These are phyloP conservation scores for Meandrusa payeni DNA, from an alignment of 2,888 invertebrate species.

Conservation along the genomic window DNA sequence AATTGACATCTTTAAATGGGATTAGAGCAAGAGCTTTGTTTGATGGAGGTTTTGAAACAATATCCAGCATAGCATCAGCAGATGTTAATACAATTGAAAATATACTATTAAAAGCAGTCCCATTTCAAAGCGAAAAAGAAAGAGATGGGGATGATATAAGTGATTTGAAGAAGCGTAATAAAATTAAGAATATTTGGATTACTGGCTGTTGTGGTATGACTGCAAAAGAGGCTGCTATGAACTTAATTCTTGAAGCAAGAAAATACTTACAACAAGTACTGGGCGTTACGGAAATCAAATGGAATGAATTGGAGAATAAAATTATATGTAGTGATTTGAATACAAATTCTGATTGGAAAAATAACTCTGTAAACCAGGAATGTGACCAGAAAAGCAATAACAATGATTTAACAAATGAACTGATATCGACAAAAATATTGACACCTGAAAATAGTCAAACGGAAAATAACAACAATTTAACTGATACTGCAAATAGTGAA, in stretches of 20 bases:
- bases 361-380: neutral
- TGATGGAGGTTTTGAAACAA: slow-evolving; percentile 88
- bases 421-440: neutral
- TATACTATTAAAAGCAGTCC: slow-evolving; percentile 87
- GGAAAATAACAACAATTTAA: neutral
- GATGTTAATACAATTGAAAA: slow-evolving; percentile 86
- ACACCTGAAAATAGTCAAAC: neutral
- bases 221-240: slow-evolving; percentile 88
- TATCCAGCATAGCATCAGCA: slow-evolving; percentile 89
- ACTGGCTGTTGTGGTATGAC: slow-evolving; percentile 91
- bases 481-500: too few species aligned
- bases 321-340: slow-evolving; percentile 14
- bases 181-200: slow-evolving; percentile 87
- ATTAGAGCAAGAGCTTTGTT: slow-evolving; percentile 91
- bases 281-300: slow-evolving; percentile 85
- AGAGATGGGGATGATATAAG: slow-evolving; percentile 84
- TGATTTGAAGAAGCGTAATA: slow-evolving; percentile 84
- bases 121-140: slow-evolving; percentile 92
- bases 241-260: slow-evolving; percentile 90
- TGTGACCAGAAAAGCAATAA: neutral
- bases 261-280: slow-evolving; percentile 86
- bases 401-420: neutral
- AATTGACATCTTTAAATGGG: slow-evolving; percentile 90
- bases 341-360: neutral
- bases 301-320: slow-evolving; percentile 59